Conservation (phyloP, 2,888 invertebrate genomes). For the Melanophora roralis region DNA sequence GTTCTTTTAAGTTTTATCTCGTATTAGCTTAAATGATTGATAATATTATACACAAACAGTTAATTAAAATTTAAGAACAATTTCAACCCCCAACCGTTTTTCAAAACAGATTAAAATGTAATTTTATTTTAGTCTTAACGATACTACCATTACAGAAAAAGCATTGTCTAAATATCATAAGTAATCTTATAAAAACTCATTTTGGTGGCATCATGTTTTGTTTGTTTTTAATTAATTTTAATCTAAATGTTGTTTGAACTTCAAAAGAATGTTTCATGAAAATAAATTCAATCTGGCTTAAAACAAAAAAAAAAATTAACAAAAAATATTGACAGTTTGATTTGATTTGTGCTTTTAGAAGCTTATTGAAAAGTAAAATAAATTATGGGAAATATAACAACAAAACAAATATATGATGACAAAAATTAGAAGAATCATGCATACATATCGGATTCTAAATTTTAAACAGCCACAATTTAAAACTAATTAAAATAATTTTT, state of each 20-base stretch:
- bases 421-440: no score
- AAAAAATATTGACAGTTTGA: neutral
- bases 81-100: no score
- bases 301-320: neutral
- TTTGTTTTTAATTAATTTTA: neutral
- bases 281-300: neutral
- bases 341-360: neutral
- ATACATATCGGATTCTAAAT: no score
- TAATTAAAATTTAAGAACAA: neutral
- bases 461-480: no score
- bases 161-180: no score
- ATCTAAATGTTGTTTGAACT: neutral
- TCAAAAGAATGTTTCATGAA: neutral
- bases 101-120: no score
- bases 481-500: no score
- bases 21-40: no score
- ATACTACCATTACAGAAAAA: no score
- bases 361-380: neutral
- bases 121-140: no score
- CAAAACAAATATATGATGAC: neutral
- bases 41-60: neutral
- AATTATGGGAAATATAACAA: neutral
- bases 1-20: no score
- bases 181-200: no score
- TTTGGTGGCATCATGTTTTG: neutral